Evolutionary conservation across 2,797 vertebrate genomes (phyloP).

Genomic region (Bryconaethiops microstoma): DNA sequence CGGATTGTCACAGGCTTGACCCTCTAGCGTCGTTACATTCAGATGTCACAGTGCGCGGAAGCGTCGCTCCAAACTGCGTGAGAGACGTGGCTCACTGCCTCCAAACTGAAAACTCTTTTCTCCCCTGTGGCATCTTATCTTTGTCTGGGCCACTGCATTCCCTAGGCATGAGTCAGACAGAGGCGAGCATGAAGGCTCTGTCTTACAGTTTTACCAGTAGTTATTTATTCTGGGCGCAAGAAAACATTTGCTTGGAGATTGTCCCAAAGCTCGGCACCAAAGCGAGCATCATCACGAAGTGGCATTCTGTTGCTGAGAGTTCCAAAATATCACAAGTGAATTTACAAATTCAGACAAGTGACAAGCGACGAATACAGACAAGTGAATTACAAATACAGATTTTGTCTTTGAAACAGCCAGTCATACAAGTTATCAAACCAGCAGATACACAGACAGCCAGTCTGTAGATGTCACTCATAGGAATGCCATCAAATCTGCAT

Average conservation of each 20-base stretch:
- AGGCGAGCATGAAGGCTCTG: slow-evolving; percentile 55
- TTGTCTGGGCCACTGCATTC: slow-evolving; percentile 70
- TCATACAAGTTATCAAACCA: slow-evolving; percentile 47
- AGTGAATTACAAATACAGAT: slow-evolving; percentile 60
- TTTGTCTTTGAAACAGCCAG: slow-evolving; percentile 64
- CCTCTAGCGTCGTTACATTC: neutral
- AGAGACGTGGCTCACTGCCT: slow-evolving; percentile 23
- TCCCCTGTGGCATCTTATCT: slow-evolving; percentile 74
- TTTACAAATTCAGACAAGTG: too few species aligned
- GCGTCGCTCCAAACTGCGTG: slow-evolving; percentile 17
- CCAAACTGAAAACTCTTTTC: slow-evolving; percentile 66
- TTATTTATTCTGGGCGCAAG: slow-evolving; percentile 42
- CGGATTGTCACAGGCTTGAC: slow-evolving; percentile 1
- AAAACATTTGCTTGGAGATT: neutral
- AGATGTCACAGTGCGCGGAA: slow-evolving; percentile 11
- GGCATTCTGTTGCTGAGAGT: slow-evolving; percentile 41
- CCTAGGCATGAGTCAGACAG: slow-evolving; percentile 71
- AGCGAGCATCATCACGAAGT: neutral
- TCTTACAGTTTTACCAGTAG: slow-evolving; percentile 56
- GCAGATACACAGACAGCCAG: slow-evolving; percentile 22
- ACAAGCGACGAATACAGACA: too few species aligned
- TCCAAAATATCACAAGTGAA: slow-evolving; percentile 66
- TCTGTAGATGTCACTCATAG: neutral
- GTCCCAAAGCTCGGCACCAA: slow-evolving; percentile 3
- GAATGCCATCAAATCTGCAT: too few species aligned